Base-by-base conservation (phyloP, 92 coral and sea anemone species). In the Metridium senile region DNA sequence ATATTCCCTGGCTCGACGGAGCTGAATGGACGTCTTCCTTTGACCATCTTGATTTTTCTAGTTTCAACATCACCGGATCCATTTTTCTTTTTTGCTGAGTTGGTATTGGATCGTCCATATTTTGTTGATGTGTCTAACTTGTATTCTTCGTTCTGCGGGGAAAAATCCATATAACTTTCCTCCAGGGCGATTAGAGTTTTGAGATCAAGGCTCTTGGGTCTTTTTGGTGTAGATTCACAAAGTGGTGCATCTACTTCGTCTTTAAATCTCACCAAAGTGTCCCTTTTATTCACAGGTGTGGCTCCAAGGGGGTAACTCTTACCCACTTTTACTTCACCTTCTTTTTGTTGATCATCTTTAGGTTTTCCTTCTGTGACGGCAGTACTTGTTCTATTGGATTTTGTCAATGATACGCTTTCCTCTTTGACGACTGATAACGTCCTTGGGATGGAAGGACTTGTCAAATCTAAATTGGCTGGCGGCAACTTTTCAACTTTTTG, bases 341-440 rank as follows among this genome's bases (percentile, higher is more conserved):
- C 45, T 63, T n/a, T 28, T 21, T 4, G 7, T 1, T 28, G 16
- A 63, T 16, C 69, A 28, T 31, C 69, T 63, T 63, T 29, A 33
- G 33, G 6, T 25, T 13, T 49, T 11, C 4, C 46, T 45, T 35
- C 71, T 63, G 49, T 16, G 0, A 56, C 61, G 11, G 31, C 65
- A 4, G 62, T 22, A 46, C 58, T 75, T 7, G 31, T 8, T 1
- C 61, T 54, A 20, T 54, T 16, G 13, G 25, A 4, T 54, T 54
- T 59, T 59, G 65, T 7, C 0, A 59, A 0, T 59, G 75, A 43
- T 27, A 58, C 34, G 13, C 33, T 59, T 21, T 81, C 90, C 34
- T 86, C 82, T 17, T 32, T 46, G 20, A 86, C 76, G 23, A 72
- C 72, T 26, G 83, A 81, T 32, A 85, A 71, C 28, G 84, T 67